Conservation (phyloP, 2,888 invertebrate species). For the Rhyacophila evoluta region DNA sequence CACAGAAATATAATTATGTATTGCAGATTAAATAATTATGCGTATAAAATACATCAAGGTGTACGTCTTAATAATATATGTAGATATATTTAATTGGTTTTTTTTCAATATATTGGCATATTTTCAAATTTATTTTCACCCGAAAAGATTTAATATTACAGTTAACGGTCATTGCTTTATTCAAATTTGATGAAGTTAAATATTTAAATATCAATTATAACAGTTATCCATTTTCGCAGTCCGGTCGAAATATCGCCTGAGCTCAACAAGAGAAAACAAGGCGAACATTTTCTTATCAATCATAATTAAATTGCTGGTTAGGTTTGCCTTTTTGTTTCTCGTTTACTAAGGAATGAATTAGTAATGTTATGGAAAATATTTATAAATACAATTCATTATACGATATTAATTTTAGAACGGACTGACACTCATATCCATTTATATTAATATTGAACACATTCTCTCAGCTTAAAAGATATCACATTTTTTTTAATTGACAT, state of each 20-base stretch:
- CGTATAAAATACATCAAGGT: too few relatives aligned
- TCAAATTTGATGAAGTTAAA: too few relatives aligned
- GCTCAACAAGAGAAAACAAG: conserved; percentile 27
- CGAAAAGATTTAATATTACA: too few relatives aligned
- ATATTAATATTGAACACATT: not conserved
- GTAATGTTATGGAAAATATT: not conserved
- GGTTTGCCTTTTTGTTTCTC: conserved; percentile 16
- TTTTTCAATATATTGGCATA: too few relatives aligned
- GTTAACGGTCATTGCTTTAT: too few relatives aligned
- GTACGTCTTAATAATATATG: too few relatives aligned
- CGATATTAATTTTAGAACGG: not conserved
- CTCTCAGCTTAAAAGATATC: too few relatives aligned
- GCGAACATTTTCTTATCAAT: conserved; percentile 38
- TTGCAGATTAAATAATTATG: too few relatives aligned
- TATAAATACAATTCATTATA: not conserved
- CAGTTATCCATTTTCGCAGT: not conserved
- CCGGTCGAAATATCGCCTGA: not conserved
- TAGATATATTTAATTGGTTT: too few relatives aligned
- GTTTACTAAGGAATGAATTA: conserved; percentile 25
- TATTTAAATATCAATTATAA: not conserved
- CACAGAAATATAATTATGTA: too few relatives aligned
- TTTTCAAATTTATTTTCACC: too few relatives aligned
- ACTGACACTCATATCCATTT: not conserved
- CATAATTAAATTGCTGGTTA: conserved; percentile 36
- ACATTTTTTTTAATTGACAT: too few relatives aligned